These are phyloP conservation scores for Styela clava DNA, from an alignment of 23 tunicate genomes.

Conservation along the genomic window DNA sequence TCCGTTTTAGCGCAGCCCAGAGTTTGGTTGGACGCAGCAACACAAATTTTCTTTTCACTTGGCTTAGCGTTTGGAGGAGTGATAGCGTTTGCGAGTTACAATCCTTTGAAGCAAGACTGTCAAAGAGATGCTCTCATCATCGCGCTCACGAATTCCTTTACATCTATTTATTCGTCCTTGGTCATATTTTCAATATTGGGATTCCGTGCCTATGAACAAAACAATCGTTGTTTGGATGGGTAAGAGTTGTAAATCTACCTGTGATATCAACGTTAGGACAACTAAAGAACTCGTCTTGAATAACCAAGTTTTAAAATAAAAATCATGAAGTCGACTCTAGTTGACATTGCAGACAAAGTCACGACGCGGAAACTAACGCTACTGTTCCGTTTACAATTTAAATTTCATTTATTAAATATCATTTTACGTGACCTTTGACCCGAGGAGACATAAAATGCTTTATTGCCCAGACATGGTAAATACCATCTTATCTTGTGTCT, in stretches of 20 bases:
- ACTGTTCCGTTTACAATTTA: too few species aligned
- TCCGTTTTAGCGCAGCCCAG: constrained; percentile 58
- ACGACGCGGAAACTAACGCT: too few species aligned
- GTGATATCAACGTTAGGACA: neutral
- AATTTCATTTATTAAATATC: too few species aligned
- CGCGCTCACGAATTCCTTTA: constrained; percentile 87
- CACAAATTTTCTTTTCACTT: constrained; percentile 97
- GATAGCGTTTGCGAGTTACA: constrained; percentile 97
- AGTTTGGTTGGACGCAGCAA: constrained; percentile 98
- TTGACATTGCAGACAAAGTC: too few species aligned
- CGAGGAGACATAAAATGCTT: too few species aligned
- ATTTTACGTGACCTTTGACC: too few species aligned
- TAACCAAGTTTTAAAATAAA: too few species aligned
- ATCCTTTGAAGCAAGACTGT: constrained; percentile 92
- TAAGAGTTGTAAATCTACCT: constrained; percentile 40
- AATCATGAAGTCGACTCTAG: too few species aligned
- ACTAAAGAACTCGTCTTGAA: too few species aligned
- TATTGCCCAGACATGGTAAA: too few species aligned
- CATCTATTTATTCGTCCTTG: constrained; percentile 85
- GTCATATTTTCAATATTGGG: constrained; percentile 92
- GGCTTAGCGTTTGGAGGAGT: constrained; percentile 97
- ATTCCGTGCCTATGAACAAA: constrained; percentile 72
- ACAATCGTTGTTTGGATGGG: constrained; percentile 62
- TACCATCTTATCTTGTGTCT: too few species aligned
- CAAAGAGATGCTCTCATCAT: constrained; percentile 93